phyloP scores from a whole-genome alignment of 2,797 vertebrate genomes.

The Chrysocyon brachyurus region DNA sequence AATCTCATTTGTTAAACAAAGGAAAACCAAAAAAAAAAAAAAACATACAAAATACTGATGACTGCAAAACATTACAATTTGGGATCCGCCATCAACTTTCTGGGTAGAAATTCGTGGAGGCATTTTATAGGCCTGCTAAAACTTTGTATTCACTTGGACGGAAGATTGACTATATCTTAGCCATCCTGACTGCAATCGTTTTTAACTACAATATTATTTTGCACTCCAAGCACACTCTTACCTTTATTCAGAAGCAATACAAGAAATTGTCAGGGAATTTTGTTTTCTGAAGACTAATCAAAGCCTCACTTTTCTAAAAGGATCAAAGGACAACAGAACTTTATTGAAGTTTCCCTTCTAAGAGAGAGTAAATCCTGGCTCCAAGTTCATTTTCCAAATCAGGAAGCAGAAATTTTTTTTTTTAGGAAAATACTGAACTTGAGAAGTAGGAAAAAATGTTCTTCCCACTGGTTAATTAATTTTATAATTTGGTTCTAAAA shows the following conservation, averaged over 20 bases:
- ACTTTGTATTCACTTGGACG: slow-evolving; percentile 51
- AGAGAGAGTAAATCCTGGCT: slow-evolving; percentile 67
- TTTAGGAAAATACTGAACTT: slow-evolving; percentile 61
- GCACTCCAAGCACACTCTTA: neutral
- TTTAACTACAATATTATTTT: neutral
- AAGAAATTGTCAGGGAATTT: slow-evolving; percentile 40
- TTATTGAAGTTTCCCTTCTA: slow-evolving; percentile 49
- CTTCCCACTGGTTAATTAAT: slow-evolving; percentile 70
- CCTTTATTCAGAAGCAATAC: neutral
- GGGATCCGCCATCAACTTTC: neutral
- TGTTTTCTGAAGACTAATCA: slow-evolving; percentile 14
- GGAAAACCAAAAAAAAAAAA: neutral
- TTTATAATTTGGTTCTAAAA: slow-evolving; percentile 74
- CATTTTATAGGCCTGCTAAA: neutral
- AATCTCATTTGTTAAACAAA: slow-evolving; percentile 56
- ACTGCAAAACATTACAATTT: slow-evolving; percentile 32
- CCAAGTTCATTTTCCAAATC: slow-evolving; percentile 71
- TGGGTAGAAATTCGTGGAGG: slow-evolving; percentile 51
- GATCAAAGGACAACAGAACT: slow-evolving; percentile 37
- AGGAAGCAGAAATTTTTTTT: slow-evolving; percentile 61
- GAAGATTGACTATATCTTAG: slow-evolving; percentile 41
- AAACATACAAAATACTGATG: slow-evolving; percentile 10
- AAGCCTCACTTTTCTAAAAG: slow-evolving; percentile 57
- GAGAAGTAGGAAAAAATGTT: neutral
- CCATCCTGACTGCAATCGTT: neutral